Conservation (phyloP, 2,888 invertebrate genomes). For the Oscheius sp. region DNA sequence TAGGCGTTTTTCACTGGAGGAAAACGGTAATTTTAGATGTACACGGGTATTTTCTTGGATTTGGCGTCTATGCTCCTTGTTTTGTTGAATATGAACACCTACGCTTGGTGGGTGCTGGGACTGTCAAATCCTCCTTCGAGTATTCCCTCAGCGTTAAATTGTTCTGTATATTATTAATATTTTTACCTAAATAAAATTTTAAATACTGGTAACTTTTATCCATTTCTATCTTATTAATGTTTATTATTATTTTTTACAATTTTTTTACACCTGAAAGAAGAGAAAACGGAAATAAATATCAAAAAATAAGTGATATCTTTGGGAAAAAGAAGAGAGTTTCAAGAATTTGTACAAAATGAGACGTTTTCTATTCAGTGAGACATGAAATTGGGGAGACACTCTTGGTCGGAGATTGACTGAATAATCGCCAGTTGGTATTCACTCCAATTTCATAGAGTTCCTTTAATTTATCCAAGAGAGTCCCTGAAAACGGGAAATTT, state of each 20-base stretch:
- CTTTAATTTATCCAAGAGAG: constrained; percentile 27
- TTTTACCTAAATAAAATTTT: background rate
- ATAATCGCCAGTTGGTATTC: constrained; percentile 36
- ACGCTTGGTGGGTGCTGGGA: constrained; percentile 53
- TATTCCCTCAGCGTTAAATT: background rate
- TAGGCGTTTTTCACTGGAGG: constrained; percentile 15
- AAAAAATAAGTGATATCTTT: too few species aligned
- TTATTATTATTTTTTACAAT: background rate
- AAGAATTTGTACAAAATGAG: background rate
- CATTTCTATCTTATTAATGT: background rate
- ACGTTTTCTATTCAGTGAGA: background rate
- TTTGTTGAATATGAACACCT: constrained; percentile 56
- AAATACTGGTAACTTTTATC: too few species aligned
- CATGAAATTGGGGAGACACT: constrained; percentile 14
- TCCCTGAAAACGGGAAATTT: constrained; percentile 33
- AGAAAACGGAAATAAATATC: too few species aligned
- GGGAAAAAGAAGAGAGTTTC: too few species aligned
- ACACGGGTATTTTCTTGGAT: constrained; percentile 55
- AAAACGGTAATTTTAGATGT: constrained; percentile 37
- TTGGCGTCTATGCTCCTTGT: constrained; percentile 51
- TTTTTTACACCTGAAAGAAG: too few species aligned
- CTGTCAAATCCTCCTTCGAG: constrained; percentile 25
- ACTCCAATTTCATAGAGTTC: constrained; percentile 41
- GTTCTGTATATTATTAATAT: constrained; percentile 12
- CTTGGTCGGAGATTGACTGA: constrained; percentile 24